Percentiles rank a stretch among this genome's conserved stretches.
Conservation (phyloP, 2,888 invertebrate genomes). For the Dryobotodes eremita region DNA sequence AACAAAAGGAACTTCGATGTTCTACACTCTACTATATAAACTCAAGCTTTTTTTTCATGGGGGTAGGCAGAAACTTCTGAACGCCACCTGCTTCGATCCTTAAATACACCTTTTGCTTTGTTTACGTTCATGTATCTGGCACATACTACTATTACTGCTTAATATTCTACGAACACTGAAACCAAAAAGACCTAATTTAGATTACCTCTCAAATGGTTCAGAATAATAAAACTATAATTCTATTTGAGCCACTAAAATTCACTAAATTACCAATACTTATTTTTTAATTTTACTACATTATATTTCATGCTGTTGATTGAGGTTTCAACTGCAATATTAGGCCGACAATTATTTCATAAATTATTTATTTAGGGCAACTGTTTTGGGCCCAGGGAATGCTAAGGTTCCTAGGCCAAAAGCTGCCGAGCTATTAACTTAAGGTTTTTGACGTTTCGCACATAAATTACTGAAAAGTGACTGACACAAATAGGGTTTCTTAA, state of each 20-base stretch:
- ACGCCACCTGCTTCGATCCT: not conserved
- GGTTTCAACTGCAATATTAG: constrained; percentile 34
- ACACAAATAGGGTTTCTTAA: too few species aligned
- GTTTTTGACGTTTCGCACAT: not conserved
- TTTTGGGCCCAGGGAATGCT: not conserved
- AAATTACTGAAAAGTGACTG: not conserved
- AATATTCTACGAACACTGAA: not conserved
- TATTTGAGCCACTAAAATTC: constrained; percentile 28
- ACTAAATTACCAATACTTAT: constrained; percentile 40
- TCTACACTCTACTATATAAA: not conserved
- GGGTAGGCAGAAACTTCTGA: not conserved
- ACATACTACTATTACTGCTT: not conserved
- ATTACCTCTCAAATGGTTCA: not conserved
- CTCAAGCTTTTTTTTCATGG: not conserved
- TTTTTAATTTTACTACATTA: too few species aligned
- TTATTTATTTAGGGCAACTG: constrained; percentile 25
- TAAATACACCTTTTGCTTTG: not conserved
- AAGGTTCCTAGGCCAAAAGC: too few species aligned
- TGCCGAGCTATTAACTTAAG: constrained; percentile 6
- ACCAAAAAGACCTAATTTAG: not conserved
- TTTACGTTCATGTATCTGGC: not conserved
- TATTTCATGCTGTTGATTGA: constrained; percentile 4
- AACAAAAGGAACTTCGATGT: not conserved
- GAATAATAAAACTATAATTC: constrained; percentile 25
- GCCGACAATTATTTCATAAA: constrained; percentile 26